A percentile compares a stretch with the other conserved stretches of the same genome.
phyloP scores from a whole-genome alignment of 2,113 vertebrate species.

The Gymnarchus niloticus region DNA sequence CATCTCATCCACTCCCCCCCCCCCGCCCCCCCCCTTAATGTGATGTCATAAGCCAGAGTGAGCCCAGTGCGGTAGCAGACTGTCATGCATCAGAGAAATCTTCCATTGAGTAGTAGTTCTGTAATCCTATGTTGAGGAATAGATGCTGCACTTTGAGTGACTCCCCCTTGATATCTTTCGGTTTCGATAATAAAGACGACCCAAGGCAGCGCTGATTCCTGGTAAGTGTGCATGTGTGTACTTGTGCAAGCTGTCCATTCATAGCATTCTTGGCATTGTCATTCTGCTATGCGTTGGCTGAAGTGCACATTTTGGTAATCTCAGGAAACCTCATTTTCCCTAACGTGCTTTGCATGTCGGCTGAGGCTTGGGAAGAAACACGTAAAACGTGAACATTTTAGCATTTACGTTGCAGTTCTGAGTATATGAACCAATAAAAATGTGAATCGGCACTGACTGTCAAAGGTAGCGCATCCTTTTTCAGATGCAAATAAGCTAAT shows the following conservation, averaged over 20 bases:
- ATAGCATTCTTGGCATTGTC: not conserved
- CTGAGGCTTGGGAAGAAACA: too few relatives aligned
- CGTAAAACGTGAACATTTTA: not conserved
- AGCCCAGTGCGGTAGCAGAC: conserved; percentile 51
- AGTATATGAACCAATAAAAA: not conserved
- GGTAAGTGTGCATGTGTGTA: conserved; percentile 4
- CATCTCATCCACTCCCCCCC: conserved; percentile 48
- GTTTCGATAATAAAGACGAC: not conserved
- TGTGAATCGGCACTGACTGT: not conserved
- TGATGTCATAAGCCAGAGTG: conserved; percentile 56
- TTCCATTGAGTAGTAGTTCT: conserved; percentile 22
- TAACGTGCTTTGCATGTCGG: not conserved
- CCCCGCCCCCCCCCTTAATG: conserved; percentile 35
- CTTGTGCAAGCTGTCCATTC: not conserved
- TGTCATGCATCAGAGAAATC: conserved; percentile 40
- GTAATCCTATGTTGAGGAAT: not conserved
- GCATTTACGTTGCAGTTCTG: not conserved
- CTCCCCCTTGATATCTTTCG: not conserved
- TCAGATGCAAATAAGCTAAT: not conserved
- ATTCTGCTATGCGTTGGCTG: too few relatives aligned
- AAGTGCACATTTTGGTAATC: too few relatives aligned
- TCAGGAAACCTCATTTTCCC: not conserved
- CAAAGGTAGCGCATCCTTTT: not conserved
- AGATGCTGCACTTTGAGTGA: not conserved
- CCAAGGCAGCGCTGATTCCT: not conserved